These are phyloP conservation scores for Tachina grossa DNA, from an alignment of 2,888 invertebrate genomes.

Conservation along the genomic window DNA sequence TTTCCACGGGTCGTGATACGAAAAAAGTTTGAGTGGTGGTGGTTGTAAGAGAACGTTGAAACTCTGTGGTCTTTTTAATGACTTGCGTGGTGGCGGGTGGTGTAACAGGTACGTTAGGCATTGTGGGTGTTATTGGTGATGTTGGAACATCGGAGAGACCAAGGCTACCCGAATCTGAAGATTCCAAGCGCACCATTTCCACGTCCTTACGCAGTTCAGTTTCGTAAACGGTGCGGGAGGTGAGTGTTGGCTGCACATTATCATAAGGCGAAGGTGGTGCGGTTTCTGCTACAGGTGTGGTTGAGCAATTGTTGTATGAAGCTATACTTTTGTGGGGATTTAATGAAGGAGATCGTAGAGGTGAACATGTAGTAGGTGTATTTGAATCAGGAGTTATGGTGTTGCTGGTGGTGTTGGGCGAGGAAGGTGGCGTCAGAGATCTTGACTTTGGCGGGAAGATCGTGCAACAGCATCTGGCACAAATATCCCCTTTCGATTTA, in stretches of 20 bases:
- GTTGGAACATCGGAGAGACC: constrained; percentile 44
- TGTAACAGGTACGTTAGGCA: constrained; percentile 25
- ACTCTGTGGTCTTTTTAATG: constrained; percentile 76
- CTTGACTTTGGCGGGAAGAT: constrained; percentile 67
- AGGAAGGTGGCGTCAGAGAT: constrained; percentile 63
- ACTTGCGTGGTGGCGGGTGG: constrained; percentile 54
- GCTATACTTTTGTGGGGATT: constrained; percentile 74
- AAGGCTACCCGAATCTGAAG: constrained; percentile 54
- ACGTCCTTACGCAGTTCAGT: constrained; percentile 77
- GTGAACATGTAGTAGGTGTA: constrained; percentile 75
- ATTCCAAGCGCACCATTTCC: constrained; percentile 74
- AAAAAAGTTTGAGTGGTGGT: constrained; percentile 79
- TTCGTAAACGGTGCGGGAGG: constrained; percentile 72
- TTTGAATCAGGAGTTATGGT: constrained; percentile 71
- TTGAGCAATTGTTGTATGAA: constrained; percentile 67
- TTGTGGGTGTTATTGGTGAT: constrained; percentile 28
- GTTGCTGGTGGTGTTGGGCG: constrained; percentile 66
- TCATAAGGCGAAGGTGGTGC: constrained; percentile 71
- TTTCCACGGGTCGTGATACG: constrained; percentile 77
- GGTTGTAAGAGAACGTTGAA: constrained; percentile 78
- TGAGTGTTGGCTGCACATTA: constrained; percentile 55
- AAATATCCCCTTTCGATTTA: constrained; percentile 74
- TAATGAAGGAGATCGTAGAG: constrained; percentile 72
- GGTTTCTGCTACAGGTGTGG: constrained; percentile 73
- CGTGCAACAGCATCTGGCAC: constrained; percentile 81